These are phyloP conservation scores for Drosophila kanekoi DNA, from an alignment of 2,888 invertebrate species.

Conservation along the genomic window DNA sequence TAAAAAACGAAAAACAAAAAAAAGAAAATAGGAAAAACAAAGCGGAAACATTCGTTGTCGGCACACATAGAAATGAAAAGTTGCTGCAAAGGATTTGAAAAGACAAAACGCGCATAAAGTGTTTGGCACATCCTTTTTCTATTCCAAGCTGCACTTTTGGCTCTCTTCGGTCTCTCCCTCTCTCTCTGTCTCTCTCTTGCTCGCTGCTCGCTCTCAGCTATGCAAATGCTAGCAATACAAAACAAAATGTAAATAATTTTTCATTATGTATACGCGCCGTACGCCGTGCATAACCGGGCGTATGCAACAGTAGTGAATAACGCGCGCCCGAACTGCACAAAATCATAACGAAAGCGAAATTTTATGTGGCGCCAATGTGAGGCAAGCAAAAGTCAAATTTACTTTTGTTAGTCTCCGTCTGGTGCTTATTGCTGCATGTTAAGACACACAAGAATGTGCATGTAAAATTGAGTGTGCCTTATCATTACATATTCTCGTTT, in stretches of 20 bases:
- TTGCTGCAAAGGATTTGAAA: conserved; percentile 52
- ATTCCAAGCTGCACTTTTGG: conserved; percentile 7
- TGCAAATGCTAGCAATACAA: conserved; percentile 41
- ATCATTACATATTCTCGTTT: too few species aligned
- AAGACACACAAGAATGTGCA: too few species aligned
- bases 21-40: conserved; percentile 19
- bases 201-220: conserved; percentile 2
- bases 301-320: conserved; percentile 5
- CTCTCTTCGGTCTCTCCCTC: conserved; percentile 1
- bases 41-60: conserved; percentile 34
- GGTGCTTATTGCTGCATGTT: not conserved
- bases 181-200: too few species aligned
- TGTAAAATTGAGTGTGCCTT: too few species aligned
- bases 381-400: conserved; percentile 2
- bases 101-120: conserved; percentile 55
- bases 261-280: conserved; percentile 46
- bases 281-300: not conserved
- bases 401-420: not conserved
- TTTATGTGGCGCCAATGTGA: conserved; percentile 30
- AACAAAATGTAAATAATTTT: conserved; percentile 54
- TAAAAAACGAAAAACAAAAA: conserved; percentile 12
- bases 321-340: conserved; percentile 13
- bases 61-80: conserved; percentile 59
- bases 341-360: conserved; percentile 44
- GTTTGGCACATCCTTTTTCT: conserved; percentile 32